phyloP scores from a whole-genome alignment of 2,797 vertebrate genomes.

The Forpus xanthops region DNA sequence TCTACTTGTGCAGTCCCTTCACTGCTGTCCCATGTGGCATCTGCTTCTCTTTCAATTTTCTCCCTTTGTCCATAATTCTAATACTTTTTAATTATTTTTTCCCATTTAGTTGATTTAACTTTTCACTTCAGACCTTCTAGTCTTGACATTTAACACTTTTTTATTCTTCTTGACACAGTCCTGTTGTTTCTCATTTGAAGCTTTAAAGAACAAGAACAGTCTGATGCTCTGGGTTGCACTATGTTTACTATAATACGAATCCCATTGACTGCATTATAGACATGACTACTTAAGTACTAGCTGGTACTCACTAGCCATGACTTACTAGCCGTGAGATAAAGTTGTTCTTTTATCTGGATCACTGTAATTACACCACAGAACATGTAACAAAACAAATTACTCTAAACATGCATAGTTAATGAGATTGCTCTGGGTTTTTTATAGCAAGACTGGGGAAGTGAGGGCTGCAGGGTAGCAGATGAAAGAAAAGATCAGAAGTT shows the following conservation, averaged over 20 bases:
- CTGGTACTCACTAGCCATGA: not conserved
- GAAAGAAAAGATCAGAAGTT: not conserved
- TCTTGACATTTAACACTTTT: not conserved
- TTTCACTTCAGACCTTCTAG: not conserved
- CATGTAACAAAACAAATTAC: not conserved
- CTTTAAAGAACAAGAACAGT: not conserved
- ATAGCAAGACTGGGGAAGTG: fast-evolving
- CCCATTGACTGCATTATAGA: not conserved
- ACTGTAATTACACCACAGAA: not conserved
- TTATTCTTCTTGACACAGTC: not conserved
- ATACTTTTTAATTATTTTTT: not conserved
- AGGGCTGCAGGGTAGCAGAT: not conserved
- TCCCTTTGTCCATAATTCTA: not conserved
- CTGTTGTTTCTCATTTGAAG: not conserved
- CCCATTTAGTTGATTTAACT: not conserved
- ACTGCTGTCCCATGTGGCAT: not conserved
- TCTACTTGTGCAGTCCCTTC: not conserved
- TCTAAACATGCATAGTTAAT: not conserved
- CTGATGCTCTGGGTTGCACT: not conserved
- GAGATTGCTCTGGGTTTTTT: not conserved
- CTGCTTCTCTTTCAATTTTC: not conserved
- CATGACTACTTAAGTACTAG: not conserved
- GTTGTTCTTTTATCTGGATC: not conserved
- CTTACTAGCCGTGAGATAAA: not conserved
- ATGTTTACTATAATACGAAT: not conserved